These are phyloP conservation scores for Beaufortia kweichowensis DNA, from an alignment of 2,113 vertebrate species.

Conservation along the genomic window DNA sequence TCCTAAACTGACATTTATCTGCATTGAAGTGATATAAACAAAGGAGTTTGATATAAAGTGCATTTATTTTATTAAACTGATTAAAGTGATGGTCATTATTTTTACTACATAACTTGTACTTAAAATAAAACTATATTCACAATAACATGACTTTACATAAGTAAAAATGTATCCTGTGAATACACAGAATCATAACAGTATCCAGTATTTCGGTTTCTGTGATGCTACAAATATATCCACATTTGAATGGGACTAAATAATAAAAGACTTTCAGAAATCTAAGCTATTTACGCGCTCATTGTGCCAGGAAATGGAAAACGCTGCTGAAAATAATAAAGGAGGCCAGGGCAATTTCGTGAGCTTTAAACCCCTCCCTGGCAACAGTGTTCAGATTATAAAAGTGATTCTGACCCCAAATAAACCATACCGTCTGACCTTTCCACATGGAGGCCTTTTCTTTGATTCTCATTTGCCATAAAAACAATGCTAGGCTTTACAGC, in stretches of 20 bases:
- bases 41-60: too few relatives aligned
- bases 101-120: too few relatives aligned
- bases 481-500: background rate
- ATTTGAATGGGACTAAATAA: background rate
- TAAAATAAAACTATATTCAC: too few relatives aligned
- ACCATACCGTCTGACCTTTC: conserved; percentile 58
- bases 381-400: conserved; percentile 62
- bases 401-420: conserved; percentile 57
- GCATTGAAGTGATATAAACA: background rate
- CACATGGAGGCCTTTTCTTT: conserved; percentile 2
- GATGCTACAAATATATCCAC: background rate
- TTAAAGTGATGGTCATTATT: background rate
- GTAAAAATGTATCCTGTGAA: too few relatives aligned
- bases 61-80: too few relatives aligned
- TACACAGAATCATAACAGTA: too few relatives aligned
- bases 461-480: conserved; percentile 25
- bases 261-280: background rate
- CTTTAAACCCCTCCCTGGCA: conserved; percentile 53
- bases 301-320: background rate
- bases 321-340: background rate
- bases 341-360: conserved; percentile 31
- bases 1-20: too few relatives aligned
- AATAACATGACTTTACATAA: too few relatives aligned
- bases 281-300: background rate
- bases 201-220: background rate